Percentiles rank a stretch among this genome's conserved stretches.
Conservation (phyloP, 2,888 invertebrate genomes). For the Habrosyne pyritoides region DNA sequence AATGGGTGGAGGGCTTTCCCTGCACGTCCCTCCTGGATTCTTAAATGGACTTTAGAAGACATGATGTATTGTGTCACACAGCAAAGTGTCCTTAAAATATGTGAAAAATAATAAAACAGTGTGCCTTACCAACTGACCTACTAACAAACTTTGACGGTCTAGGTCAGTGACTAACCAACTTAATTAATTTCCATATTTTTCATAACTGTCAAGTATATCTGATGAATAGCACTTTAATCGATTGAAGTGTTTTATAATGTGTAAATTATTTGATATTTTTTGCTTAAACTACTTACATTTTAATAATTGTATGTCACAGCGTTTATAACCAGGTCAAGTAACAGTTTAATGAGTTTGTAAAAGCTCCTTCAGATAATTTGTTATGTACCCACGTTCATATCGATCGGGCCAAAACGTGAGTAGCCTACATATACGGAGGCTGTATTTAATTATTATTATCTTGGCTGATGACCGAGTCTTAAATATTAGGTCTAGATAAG, state of each 20-base stretch:
- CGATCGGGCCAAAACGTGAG: background rate
- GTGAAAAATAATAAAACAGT: background rate
- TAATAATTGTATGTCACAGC: slow-evolving; percentile 54
- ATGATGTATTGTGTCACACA: too few relatives aligned
- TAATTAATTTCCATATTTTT: background rate
- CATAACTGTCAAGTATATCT: background rate
- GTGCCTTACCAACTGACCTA: background rate
- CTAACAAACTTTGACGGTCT: too few relatives aligned
- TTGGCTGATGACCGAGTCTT: background rate
- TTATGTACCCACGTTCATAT: slow-evolving; percentile 21
- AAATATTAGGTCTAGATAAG: background rate
- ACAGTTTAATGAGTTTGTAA: slow-evolving; percentile 75
- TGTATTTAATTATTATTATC: background rate
- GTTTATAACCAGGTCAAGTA: slow-evolving; percentile 65
- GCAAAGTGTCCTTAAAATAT: too few relatives aligned
- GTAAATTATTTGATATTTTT: slow-evolving; percentile 14
- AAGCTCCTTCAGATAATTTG: slow-evolving; percentile 64
- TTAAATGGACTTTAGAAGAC: too few relatives aligned
- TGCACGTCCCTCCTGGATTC: too few relatives aligned
- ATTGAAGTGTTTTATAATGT: slow-evolving; percentile 5
- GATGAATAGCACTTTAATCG: background rate
- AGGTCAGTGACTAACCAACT: too few relatives aligned
- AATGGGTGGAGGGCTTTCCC: too few relatives aligned
- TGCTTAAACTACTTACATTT: slow-evolving; percentile 11
- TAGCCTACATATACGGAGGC: background rate